Base-by-base conservation (phyloP, 2,113 vertebrate species). In the Agapornis roseicollis region DNA sequence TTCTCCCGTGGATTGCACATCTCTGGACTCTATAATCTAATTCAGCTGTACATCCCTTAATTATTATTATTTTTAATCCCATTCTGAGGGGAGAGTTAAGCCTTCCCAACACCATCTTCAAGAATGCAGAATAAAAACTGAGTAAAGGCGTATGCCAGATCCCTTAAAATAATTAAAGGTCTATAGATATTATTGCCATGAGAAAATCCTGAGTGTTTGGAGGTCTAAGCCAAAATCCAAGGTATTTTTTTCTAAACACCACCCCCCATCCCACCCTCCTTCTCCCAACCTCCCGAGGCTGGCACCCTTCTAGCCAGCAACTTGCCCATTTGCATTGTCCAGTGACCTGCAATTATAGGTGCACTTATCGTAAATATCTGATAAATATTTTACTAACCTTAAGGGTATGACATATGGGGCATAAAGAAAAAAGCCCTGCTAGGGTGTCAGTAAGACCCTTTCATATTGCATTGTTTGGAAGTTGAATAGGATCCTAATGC, bases 381-480 rank as follows among this genome's bases (percentile, higher is more conserved):
- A 96, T 97, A 97, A 97, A 95, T 97, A 95, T 97, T 97, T 97
- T 93, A 97, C 93, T 87, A 93, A 96, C 90, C 94, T 95, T 85
- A 97, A 96, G 88, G 88, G 82, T 73, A 94, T 93, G 91, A 89
- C 94, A 96, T 96, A 95, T 95, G 96, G 94, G 58, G 65, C 79
- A 90, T 96, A 77, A 91, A 94, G 74, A 31, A 82, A 88, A 94
- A 93, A 96, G 84, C 83, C 82, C 81, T 93, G 58, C 85, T 82
- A 83, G 81, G 44, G n/a, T 96, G 91, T 87, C 94, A 88, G 42
- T 87, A 82, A 80, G 80, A 91, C 68, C 81, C 97, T 97, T 97
- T 97, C 89, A 94, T 91, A 96, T 95, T 64, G 81, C 60, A 94
- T 97, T 97, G 92, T 97, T 94, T 97, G 88, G 81, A 88, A 94